A percentile compares a stretch with the other conserved stretches of the same genome.
These are phyloP conservation scores for Tetrapedia diversipes DNA, from an alignment of 2,888 invertebrate genomes.

Conservation along the genomic window DNA sequence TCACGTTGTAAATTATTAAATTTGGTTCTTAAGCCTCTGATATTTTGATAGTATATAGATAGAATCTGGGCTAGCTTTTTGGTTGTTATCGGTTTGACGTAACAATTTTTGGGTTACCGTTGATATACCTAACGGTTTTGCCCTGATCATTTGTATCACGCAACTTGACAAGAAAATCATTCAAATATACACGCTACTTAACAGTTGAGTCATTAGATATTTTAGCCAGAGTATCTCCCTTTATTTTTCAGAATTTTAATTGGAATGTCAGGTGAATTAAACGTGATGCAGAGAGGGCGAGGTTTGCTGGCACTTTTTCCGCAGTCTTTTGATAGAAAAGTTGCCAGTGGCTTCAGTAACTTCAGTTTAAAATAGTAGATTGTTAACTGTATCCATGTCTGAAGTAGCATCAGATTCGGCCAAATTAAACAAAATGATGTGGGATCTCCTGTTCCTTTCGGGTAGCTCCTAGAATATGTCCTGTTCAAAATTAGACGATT, in stretches of 20 bases:
- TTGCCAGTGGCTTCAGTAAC: too few species aligned
- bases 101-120: too few species aligned
- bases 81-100: too few species aligned
- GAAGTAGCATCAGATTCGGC: background rate
- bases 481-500: slow-evolving; percentile 1
- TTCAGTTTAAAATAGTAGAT: background rate
- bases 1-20: too few species aligned
- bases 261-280: background rate
- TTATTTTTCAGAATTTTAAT: background rate
- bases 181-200: background rate
- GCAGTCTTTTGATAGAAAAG: background rate
- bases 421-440: slow-evolving; percentile 10
- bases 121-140: too few species aligned
- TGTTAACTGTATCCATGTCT: background rate
- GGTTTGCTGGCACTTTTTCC: background rate
- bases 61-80: too few species aligned
- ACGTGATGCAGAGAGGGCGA: background rate
- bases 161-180: background rate
- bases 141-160: background rate
- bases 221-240: too few species aligned
- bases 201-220: background rate
- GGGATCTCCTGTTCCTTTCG: slow-evolving; percentile 1
- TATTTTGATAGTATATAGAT: too few species aligned
- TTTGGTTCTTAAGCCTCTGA: too few species aligned
- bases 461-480: background rate